Evolutionary conservation across 2,888 invertebrate species (phyloP), one percentile per base, ranked within the genome.

Genomic region (Synanthedon formicaeformis): DNA sequence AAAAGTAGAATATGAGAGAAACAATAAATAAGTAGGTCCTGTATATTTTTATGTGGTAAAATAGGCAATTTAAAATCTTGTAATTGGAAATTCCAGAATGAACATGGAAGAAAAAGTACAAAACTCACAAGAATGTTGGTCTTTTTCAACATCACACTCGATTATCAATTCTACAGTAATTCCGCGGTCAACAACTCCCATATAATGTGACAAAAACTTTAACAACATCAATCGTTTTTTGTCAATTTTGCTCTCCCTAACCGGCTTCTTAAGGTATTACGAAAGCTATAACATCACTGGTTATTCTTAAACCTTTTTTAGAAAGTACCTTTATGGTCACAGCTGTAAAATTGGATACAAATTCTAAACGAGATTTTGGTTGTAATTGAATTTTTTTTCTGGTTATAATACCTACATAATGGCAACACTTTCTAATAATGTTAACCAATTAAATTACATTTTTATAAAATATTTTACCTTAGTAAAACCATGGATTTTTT

Each of bases 131-230:
- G 34, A 34, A 34, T 34, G 34, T 10, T 10, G 34, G 1, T 12
- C 14, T 45, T 45, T 45, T 45, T 45, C 12, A n/a, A 45, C 45
- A 45, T 45, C 45, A 49, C 49, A 23, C 18, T 49, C 49, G 12
- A 49, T 14, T 49, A 49, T 49, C 14, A 45, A 45, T 45, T 52
- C 50, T 55, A 55, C 52, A 53, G 50, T 45, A 50, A 54, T 52
- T 54, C 54, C 40, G 54, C 56, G 56, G 56, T 54, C 56, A 52
- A 45, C 51, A 53, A 54, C 56, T 56, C 51, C 52, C 14, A 50
- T 23, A 23, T 49, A 49, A 48, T 11, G 41, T 18, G 51, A 52
- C 54, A 54, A 49, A 52, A 54, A 52, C 54, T 48, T 23, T 23
- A 23, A 23, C 23, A 23, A 23, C 23, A 23, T 48, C 8, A 49